Conservation (phyloP, 2,113 vertebrate species). For the Artemisiospiza belli region DNA sequence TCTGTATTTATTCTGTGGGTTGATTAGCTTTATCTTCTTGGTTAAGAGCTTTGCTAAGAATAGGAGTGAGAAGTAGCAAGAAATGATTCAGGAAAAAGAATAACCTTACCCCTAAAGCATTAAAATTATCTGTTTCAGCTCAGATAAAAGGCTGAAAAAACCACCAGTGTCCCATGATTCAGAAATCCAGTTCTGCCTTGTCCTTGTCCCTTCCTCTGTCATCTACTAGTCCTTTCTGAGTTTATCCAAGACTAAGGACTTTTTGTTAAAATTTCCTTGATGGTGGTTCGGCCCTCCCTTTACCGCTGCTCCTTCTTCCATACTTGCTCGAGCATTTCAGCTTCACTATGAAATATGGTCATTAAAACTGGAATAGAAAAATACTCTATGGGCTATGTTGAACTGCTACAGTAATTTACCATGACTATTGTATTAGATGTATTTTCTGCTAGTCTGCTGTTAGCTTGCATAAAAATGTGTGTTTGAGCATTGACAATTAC, state of each 20-base stretch:
- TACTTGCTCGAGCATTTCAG: neutral
- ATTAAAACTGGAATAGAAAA: neutral
- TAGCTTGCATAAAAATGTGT: neutral
- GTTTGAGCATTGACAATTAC: neutral
- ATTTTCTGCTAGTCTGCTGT: neutral
- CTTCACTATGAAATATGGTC: neutral
- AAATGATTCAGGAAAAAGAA: neutral
- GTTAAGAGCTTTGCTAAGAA: constrained; percentile 41
- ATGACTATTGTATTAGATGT: neutral
- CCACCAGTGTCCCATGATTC: neutral
- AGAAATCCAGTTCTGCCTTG: neutral
- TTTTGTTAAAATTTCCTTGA: neutral
- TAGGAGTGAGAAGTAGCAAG: neutral
- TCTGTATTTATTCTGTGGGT: neutral
- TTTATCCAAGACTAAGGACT: neutral
- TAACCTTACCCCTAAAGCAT: neutral
- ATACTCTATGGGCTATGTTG: neutral
- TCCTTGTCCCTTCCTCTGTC: neutral
- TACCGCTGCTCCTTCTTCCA: neutral
- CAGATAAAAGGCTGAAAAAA: neutral
- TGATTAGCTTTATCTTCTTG: constrained; percentile 40
- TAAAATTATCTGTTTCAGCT: neutral
- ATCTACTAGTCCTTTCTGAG: neutral
- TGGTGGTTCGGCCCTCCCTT: neutral
- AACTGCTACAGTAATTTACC: neutral